A percentile compares a stretch with the other conserved stretches of the same genome.
These are phyloP conservation scores for Lethrus apterus DNA, from an alignment of 1,140 invertebrate species.

Conservation along the genomic window DNA sequence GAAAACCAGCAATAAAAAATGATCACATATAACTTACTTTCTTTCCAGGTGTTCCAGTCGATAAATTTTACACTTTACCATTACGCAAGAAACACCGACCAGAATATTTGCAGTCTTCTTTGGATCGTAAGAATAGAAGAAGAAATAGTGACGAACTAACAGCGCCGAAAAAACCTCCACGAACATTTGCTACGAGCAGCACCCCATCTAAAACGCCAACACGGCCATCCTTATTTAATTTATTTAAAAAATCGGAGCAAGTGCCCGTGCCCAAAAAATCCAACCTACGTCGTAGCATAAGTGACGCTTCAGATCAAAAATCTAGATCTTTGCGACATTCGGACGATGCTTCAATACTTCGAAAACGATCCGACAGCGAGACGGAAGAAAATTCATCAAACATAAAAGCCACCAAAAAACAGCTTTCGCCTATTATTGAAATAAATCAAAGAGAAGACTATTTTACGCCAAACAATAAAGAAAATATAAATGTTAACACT, in stretches of 20 bases:
- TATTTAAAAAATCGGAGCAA: conserved; percentile 49
- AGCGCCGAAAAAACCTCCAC: conserved; percentile 35
- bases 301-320: conserved; percentile 58
- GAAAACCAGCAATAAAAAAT: no score
- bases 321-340: conserved; percentile 44
- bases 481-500: conserved; percentile 19
- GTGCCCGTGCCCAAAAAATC: conserved; percentile 40
- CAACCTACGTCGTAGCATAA: conserved; percentile 53
- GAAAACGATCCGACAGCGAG: conserved; percentile 44
- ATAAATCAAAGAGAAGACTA: conserved; percentile 56
- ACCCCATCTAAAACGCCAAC: conserved; percentile 39
- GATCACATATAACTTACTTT: no score
- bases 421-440: conserved; percentile 72
- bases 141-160: conserved; percentile 30
- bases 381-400: conserved; percentile 31
- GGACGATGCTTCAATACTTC: conserved; percentile 34
- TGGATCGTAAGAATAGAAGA: conserved; percentile 37
- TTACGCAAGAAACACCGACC: conserved; percentile 44
- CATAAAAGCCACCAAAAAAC: conserved; percentile 40
- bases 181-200: conserved; percentile 40
- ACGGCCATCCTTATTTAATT: conserved; percentile 50
- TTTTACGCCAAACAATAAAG: conserved; percentile 45
- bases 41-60: conserved; percentile 43
- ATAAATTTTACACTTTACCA: conserved; percentile 58
- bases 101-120: conserved; percentile 43